A percentile compares a stretch with the other conserved stretches of the same genome.
Evolutionary conservation across 2,113 vertebrate species (phyloP).

Genomic region (Equus quagga): DNA sequence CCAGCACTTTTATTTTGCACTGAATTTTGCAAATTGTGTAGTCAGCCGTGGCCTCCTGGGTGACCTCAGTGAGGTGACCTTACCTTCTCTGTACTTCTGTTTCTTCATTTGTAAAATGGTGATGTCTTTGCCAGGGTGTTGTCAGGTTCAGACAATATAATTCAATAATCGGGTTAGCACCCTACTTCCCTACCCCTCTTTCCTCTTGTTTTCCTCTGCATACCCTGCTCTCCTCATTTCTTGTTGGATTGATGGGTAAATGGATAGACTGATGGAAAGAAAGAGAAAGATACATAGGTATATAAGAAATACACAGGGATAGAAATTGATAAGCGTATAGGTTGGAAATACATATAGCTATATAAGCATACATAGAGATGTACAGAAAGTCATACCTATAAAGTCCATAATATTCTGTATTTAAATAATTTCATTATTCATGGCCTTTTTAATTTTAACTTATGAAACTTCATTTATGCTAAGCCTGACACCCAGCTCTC

Average conservation of each 20-base stretch:
- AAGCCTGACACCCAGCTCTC: not conserved
- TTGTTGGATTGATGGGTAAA: not conserved
- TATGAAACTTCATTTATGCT: not conserved
- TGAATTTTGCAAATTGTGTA: not conserved
- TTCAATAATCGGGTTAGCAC: not conserved
- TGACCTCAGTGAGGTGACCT: not conserved
- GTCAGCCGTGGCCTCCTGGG: not conserved
- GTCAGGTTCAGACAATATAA: not conserved
- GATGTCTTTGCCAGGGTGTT: not conserved
- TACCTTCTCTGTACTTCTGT: not conserved
- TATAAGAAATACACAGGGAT: not conserved
- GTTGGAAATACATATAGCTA: not conserved
- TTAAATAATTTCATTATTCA: not conserved
- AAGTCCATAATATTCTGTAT: not conserved
- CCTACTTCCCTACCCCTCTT: not conserved
- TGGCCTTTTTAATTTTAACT: conserved; percentile 50
- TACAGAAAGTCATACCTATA: not conserved
- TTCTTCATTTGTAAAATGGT: not conserved
- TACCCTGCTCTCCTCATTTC: not conserved
- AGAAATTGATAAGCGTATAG: not conserved
- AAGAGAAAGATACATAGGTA: not conserved
- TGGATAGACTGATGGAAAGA: not conserved
- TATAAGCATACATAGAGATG: not conserved
- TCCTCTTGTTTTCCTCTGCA: not conserved
- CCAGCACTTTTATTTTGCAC: not conserved